Conservation (phyloP, 2,888 invertebrate genomes). For the Stenodera caucasica region DNA sequence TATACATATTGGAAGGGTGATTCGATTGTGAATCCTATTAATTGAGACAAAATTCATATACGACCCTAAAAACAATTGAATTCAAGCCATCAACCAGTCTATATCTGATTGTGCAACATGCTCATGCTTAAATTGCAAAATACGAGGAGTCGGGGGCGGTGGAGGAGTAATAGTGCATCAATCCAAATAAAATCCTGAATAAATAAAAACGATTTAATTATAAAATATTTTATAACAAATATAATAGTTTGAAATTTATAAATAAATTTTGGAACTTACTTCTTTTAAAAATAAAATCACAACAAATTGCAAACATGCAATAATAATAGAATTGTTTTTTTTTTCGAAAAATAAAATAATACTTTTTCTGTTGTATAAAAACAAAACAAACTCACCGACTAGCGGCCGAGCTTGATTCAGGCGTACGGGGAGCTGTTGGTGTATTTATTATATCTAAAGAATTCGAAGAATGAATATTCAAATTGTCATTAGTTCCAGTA, state of each 20-base stretch:
- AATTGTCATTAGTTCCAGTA: conserved; percentile 46
- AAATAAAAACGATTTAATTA: not conserved
- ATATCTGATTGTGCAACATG: not conserved
- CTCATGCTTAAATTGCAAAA: not conserved
- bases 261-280: not conserved
- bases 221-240: not conserved
- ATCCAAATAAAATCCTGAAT: not conserved
- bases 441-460: conserved; percentile 60
- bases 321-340: conserved; percentile 14
- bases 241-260: not conserved
- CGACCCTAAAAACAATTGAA: not conserved
- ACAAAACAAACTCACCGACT: conserved; percentile 51
- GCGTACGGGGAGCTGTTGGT: conserved; percentile 69
- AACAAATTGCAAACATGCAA: conserved; percentile 16
- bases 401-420: conserved; percentile 56
- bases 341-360: not conserved
- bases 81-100: not conserved
- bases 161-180: not conserved
- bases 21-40: no score
- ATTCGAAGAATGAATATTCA: conserved; percentile 51
- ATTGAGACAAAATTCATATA: not conserved
- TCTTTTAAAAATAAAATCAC: not conserved
- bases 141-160: not conserved
- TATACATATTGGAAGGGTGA: no score
- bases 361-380: not conserved